Evolutionary conservation across 1,140 invertebrate species (phyloP), one percentile per base, ranked within the genome.

Genomic region (Drosophila gunungcola): DNA sequence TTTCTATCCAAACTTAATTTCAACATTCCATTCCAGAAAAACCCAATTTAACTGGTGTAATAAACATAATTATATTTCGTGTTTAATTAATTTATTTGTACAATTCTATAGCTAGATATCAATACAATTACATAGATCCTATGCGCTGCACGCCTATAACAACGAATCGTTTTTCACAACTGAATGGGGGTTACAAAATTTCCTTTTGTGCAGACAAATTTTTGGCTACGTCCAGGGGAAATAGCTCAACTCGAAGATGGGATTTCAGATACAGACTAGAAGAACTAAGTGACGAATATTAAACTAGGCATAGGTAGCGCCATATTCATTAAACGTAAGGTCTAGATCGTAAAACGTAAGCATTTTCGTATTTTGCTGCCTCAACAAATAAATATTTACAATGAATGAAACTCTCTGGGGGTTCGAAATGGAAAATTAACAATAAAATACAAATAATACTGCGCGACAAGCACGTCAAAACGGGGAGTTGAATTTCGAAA

Each of bases 271-370:
- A 88, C 76, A 88, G 84, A 89, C 84, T 89, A 89, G 84, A 89
- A 90, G 84, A 84, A 84, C 84, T 89, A 89, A 89, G 80, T 89
- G 84, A 83, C 76, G 78, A 89, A 80, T 80, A 84, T 79, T 78
- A 72, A 88, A 79, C 83, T 86, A 86, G 69, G 84, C 80, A 73
- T 73, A 76, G 57, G 51, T 84, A 89, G 84, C 84, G 79, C 83
- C 83, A 83, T 73, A 83, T 73, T 69, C 61, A 64, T 68, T 63
- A 67, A 58, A 57, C 57, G 62, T 58, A 72, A 43, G 48, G 56
- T 55, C 69, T 78, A 74, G 62, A 70, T 42, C 34, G 48, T 79
- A 76, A 68, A 78, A 64, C 52, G 56, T 57, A 75, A 69, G 52
- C 38, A 77, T 80, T 74, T 73, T 52, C 46, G 63, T 67, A 41